A percentile compares a stretch with the other conserved stretches of the same genome.
Evolutionary conservation across 2,113 vertebrate species (phyloP).

Genomic region (Ovibos moschatus): DNA sequence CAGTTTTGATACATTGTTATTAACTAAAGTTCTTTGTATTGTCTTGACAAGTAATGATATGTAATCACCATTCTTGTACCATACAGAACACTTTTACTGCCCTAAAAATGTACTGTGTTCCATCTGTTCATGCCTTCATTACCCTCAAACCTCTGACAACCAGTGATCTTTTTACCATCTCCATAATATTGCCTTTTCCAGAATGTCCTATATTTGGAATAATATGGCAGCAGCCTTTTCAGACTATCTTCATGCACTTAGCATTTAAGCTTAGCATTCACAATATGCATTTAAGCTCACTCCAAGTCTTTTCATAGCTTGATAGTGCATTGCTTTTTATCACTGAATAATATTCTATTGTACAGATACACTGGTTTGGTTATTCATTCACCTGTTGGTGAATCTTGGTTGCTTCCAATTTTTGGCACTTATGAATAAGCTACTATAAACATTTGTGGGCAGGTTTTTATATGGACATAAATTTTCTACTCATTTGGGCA

Average conservation of each 20-base stretch:
- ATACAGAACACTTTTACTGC: background rate
- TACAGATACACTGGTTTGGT: background rate
- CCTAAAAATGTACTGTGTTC: background rate
- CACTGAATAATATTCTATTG: background rate
- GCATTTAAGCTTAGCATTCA: background rate
- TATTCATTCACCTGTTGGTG: background rate
- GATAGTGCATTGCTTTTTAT: background rate
- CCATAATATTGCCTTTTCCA: background rate
- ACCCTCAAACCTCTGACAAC: background rate
- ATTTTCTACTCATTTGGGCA: background rate
- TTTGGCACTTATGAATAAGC: background rate
- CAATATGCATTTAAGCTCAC: background rate
- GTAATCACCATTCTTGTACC: background rate
- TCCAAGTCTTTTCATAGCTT: background rate
- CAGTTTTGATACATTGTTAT: background rate
- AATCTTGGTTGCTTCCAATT: background rate
- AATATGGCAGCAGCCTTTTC: background rate
- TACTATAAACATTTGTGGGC: background rate
- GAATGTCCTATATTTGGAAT: background rate
- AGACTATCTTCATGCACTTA: background rate
- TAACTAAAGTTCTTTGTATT: background rate
- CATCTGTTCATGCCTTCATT: background rate
- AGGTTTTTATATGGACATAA: background rate
- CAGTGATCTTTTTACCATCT: background rate
- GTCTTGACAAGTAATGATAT: background rate